phyloP scores from a whole-genome alignment of 2,888 invertebrate genomes.

The Leptopilina myrica region DNA sequence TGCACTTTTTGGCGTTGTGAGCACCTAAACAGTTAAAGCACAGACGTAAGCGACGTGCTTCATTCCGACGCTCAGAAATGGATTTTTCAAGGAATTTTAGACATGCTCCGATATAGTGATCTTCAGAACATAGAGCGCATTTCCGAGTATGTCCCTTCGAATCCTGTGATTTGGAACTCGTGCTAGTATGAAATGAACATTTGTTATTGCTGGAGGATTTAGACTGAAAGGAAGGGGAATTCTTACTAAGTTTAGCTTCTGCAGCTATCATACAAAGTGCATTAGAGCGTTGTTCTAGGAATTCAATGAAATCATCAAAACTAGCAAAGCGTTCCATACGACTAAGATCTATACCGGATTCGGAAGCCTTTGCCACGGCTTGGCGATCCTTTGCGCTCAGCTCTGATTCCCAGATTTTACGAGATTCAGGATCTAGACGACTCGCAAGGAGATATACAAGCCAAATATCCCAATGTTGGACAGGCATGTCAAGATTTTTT shows the following conservation, averaged over 20 bases:
- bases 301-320: not conserved
- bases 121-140: no score
- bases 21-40: conserved; percentile 3
- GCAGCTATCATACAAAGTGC: not conserved
- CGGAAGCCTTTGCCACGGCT: not conserved
- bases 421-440: conserved; percentile 42
- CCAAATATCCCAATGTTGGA: conserved; percentile 32
- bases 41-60: not conserved
- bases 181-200: no score
- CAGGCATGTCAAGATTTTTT: conserved; percentile 42
- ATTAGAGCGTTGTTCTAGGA: not conserved
- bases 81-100: not conserved
- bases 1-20: not conserved
- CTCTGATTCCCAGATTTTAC: conserved; percentile 36
- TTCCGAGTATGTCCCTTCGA: no score
- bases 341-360: not conserved
- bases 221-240: no score
- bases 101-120: no score
- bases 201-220: no score
- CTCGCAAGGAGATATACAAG: conserved; percentile 24
- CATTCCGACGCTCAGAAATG: not conserved
- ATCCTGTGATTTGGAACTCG: no score
- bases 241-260: not conserved
- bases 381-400: conserved; percentile 4
- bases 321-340: not conserved